phyloP scores from a whole-genome alignment of 2,888 invertebrate species.

The Heterodera filipjevi region DNA sequence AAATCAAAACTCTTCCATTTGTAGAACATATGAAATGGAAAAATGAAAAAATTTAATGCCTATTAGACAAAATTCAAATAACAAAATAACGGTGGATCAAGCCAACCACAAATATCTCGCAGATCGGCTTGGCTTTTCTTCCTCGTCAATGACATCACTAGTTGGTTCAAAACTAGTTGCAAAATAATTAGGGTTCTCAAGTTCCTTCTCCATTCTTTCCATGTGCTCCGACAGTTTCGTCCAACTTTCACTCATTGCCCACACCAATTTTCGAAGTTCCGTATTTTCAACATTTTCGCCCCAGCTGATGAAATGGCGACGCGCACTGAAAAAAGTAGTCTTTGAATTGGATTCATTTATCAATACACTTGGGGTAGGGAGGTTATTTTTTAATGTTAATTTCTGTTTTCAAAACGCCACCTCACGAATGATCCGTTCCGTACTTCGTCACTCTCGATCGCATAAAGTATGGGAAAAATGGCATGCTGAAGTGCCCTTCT shows the following conservation, averaged over 20 bases:
- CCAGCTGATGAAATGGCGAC: slow-evolving; percentile 55
- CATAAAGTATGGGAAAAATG: slow-evolving; percentile 58
- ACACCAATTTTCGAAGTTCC: slow-evolving; percentile 49
- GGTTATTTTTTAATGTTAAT: too few relatives aligned
- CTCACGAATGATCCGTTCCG: slow-evolving; percentile 55
- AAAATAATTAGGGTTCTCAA: slow-evolving; percentile 2
- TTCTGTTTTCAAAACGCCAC: too few relatives aligned
- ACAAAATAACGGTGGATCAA: neutral
- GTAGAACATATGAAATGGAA: too few relatives aligned
- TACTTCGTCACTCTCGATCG: slow-evolving; percentile 52
- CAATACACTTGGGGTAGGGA: too few relatives aligned
- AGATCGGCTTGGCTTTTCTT: slow-evolving; percentile 12
- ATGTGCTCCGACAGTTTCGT: slow-evolving; percentile 42
- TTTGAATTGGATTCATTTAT: too few relatives aligned
- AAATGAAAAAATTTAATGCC: too few relatives aligned
- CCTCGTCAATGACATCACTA: neutral
- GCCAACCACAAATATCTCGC: slow-evolving; percentile 31
- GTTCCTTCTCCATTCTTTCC: slow-evolving; percentile 27
- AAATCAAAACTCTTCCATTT: too few relatives aligned
- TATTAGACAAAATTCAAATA: neutral
- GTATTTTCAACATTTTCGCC: slow-evolving; percentile 50
- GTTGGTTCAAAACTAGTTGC: neutral
- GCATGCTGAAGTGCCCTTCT: slow-evolving; percentile 53
- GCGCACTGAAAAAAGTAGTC: slow-evolving; percentile 29
- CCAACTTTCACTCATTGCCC: slow-evolving; percentile 52